These are phyloP conservation scores for Hedya salicella DNA, from an alignment of 2,888 invertebrate genomes.

Conservation along the genomic window DNA sequence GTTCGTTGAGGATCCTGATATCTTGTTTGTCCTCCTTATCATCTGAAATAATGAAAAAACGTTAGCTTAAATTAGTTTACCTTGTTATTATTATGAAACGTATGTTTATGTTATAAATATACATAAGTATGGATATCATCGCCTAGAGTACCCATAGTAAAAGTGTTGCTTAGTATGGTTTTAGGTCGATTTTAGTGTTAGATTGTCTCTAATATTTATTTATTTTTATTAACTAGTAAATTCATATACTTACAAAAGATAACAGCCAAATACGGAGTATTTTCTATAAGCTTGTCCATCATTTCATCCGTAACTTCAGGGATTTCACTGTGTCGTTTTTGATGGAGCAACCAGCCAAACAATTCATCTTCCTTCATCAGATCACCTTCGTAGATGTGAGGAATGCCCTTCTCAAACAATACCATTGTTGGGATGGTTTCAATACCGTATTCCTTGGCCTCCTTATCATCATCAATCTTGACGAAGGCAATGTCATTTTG, in stretches of 20 bases:
- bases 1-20: constrained; percentile 93
- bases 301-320: constrained; percentile 97
- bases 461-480: constrained; percentile 94
- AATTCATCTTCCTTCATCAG: constrained; percentile 95
- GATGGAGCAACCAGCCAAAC: constrained; percentile 95
- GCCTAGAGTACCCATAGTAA: too few relatives aligned
- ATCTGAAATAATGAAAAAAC: constrained; percentile 81
- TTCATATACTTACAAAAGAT: constrained; percentile 91
- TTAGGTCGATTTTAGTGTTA: too few relatives aligned
- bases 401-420: constrained; percentile 89
- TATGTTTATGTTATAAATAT: too few relatives aligned
- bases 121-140: too few relatives aligned
- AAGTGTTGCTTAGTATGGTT: too few relatives aligned
- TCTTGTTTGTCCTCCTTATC: constrained; percentile 96
- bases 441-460: constrained; percentile 95
- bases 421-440: constrained; percentile 93
- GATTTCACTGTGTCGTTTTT: constrained; percentile 95
- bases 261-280: constrained; percentile 92
- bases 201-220: too few relatives aligned
- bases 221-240: neutral
- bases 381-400: constrained; percentile 92
- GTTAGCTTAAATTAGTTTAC: neutral
- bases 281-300: constrained; percentile 95
- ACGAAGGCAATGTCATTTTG: constrained; percentile 96
- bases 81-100: neutral